These are phyloP conservation scores for Actenoides hombroni DNA, from an alignment of 2,113 vertebrate species.

Conservation along the genomic window DNA sequence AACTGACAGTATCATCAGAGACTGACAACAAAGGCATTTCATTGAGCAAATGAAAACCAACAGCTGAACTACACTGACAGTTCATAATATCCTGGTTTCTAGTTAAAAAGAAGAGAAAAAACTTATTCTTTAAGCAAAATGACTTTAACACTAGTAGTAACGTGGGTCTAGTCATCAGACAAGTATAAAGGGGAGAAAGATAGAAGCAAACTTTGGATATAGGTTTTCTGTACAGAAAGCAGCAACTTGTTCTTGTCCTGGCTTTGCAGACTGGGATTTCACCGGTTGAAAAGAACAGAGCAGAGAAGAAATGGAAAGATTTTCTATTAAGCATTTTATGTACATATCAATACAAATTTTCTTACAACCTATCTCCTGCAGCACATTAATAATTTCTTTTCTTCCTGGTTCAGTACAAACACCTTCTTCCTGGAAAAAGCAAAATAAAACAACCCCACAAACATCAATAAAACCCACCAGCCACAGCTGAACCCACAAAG, in stretches of 20 bases:
- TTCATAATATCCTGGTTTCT: neutral
- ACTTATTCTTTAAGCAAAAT: neutral
- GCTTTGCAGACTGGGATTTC: neutral
- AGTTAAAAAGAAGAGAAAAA: neutral
- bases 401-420: neutral
- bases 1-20: neutral
- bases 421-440: neutral
- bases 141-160: neutral
- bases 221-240: neutral
- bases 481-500: neutral
- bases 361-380: neutral
- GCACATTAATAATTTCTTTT: neutral
- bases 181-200: neutral
- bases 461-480: neutral
- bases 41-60: neutral
- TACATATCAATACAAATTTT: neutral
- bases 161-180: neutral
- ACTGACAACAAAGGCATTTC: neutral
- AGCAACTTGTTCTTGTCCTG: neutral
- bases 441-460: neutral
- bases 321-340: neutral
- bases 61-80: neutral
- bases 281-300: neutral
- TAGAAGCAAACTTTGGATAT: neutral
- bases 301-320: neutral